Base-by-base conservation (phyloP, 2,113 vertebrate species). In the Lepisosteus osseus region DNA sequence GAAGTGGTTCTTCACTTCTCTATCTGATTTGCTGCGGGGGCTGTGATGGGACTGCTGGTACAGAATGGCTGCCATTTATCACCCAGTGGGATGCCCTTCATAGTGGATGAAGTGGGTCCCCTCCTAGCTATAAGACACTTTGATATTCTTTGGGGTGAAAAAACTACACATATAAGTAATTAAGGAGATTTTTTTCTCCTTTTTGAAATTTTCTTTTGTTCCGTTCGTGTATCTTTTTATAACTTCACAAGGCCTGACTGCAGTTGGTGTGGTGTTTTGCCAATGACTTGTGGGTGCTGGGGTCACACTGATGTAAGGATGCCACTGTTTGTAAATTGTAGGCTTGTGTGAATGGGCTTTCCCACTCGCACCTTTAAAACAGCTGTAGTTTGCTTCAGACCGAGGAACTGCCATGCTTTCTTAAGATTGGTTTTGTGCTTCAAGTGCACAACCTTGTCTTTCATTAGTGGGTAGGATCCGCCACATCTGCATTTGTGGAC, bases 251-350 rank as follows among this genome's bases (percentile, higher is more conserved):
- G 29, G 29, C 29, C 29, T 29, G 29, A 69, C 47, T 47, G 40
- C 2, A 0, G 77, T 87, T 86, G 76, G 86, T 86, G 88, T 85
- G 87, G 85, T 86, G 80, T 72, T 63, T 65, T 77, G 67, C 73
- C 68, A 77, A 68, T 74, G 69, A 66, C 9, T 73, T 83, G 84
- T 70, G 81, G 86, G 80, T 74, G 68, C 72, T 84, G 74, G 74
- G 80, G 76, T 56, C 45, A 63, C 78, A 78, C 77, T 76, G 68
- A 73, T 80, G 82, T 80, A 78, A 80, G 81, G 86, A 77, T 72
- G 73, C 76, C 85, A 65, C 80, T 54, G 64, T 76, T 72, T 66
- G 84, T 82, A 74, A 78, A 77, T 74, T 78, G 85, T 76, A 82
- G 80, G 8, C 6, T 3, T 12, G 42, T 61, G 47, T 51, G 47